A percentile compares a stretch with the other conserved stretches of the same genome.
These are phyloP conservation scores for Magallana angulata DNA, from an alignment of 1,140 invertebrate species.

Conservation along the genomic window DNA sequence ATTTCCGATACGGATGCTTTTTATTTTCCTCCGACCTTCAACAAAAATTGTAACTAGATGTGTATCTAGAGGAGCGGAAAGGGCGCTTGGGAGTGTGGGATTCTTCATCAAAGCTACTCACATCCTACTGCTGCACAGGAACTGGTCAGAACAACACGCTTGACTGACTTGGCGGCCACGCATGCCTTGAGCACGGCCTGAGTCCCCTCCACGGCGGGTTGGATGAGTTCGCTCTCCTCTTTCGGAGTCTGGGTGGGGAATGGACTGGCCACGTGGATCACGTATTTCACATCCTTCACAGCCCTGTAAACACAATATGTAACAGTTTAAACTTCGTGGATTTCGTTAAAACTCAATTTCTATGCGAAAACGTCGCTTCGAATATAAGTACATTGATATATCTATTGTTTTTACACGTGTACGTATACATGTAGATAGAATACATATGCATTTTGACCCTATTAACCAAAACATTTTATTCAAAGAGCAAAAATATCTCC, in stretches of 20 bases:
- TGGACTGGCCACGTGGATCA: slow-evolving; percentile 83
- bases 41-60: too few species aligned
- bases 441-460: not conserved
- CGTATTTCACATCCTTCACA: slow-evolving; percentile 81
- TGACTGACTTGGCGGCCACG: slow-evolving; percentile 78
- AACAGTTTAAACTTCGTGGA: not conserved
- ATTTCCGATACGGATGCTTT: not conserved
- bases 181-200: slow-evolving; percentile 82
- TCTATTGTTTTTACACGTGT: too few species aligned
- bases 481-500: too few species aligned
- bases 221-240: slow-evolving; percentile 80
- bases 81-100: too few species aligned
- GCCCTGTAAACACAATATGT: slow-evolving; percentile 77
- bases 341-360: too few species aligned
- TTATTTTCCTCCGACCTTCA: too few species aligned
- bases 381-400: too few species aligned
- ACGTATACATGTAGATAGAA: not conserved
- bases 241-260: slow-evolving; percentile 79
- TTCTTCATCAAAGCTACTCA: slow-evolving; percentile 60
- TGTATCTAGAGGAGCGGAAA: too few species aligned
- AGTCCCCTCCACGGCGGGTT: slow-evolving; percentile 83
- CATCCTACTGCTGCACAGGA: slow-evolving; percentile 82
- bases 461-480: too few species aligned
- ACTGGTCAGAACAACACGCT: slow-evolving; percentile 83
- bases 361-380: too few species aligned